Evolutionary conservation across 2,888 invertebrate species (phyloP), one percentile per base, ranked within the genome.

Genomic region (Pemphredon lugubris): DNA sequence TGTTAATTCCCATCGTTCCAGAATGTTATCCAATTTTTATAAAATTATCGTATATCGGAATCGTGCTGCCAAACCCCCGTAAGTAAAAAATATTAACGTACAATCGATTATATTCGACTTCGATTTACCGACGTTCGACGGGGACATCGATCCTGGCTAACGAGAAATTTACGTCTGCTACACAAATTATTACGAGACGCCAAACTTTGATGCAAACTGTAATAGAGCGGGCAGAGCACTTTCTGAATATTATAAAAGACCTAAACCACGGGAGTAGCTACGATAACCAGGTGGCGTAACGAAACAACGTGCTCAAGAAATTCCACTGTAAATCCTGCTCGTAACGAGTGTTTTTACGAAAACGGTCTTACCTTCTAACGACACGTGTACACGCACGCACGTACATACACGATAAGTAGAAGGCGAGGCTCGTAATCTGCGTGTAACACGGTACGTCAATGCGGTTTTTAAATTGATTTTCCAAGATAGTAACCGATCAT

Each of bases 391-490:
- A 23, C 18, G 23, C 30, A 13, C 23, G 32, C 20, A 20, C 20
- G 13, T 20, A 54, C 47, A 45, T 14, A 21, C 20, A 40, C 21
- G 64, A 32, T 50, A 53, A 66, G 16, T 21, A 39, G 39, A 26
- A 60, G 50, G 37, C 23, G 21, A 40, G 32, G 21, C 14, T 30
- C 51, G 32, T 54, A 54, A 69, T 51, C 26, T 14, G 34, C 13
- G 20, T 13, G 34, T 59, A 54, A 69, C 53, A 37, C 11, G 37
- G 30, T 39, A 20, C 14, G 48, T 65, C 59, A 26, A 57, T 61
- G 61, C 45, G 50, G 51, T 69, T 69, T 61, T 47, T 69, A 47
- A 69, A 69, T 69, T 69, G 53, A 71, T 71, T 69, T 42, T 37
- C 34, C 40, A 7, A 16, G 16, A 23, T 23, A 30, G 37, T 57